phyloP scores from a whole-genome alignment of 2,888 invertebrate species.

The Melipona beecheii region DNA sequence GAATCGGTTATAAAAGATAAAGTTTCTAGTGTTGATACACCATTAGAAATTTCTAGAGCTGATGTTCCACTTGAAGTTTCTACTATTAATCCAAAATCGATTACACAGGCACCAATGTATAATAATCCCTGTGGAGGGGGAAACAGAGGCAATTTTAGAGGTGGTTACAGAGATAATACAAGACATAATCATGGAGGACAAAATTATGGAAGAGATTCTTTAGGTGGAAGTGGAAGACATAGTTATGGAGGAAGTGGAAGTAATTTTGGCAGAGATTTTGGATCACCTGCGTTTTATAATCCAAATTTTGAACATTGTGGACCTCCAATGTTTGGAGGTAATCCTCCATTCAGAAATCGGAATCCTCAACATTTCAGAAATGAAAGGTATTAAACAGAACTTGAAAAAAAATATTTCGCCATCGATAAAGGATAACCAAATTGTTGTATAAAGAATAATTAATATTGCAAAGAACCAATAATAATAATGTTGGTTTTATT shows the following conservation, averaged over 20 bases:
- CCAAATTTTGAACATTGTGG: slow-evolving; percentile 78
- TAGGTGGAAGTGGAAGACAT: slow-evolving; percentile 77
- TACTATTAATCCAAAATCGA: slow-evolving; percentile 76
- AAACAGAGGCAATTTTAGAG: slow-evolving; percentile 76
- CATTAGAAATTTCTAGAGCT: slow-evolving; percentile 66
- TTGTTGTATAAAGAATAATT: too few relatives aligned
- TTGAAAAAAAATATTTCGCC: background rate
- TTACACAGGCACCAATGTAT: slow-evolving; percentile 87
- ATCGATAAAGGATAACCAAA: too few relatives aligned
- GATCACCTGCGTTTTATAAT: slow-evolving; percentile 75
- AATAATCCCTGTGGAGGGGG: slow-evolving; percentile 86
- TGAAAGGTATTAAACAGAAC: slow-evolving; percentile 49
- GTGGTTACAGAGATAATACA: slow-evolving; percentile 77
- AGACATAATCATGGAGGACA: slow-evolving; percentile 78
- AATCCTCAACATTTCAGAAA: slow-evolving; percentile 79
- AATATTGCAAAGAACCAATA: too few relatives aligned
- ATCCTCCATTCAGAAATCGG: slow-evolving; percentile 77
- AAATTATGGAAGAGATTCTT: slow-evolving; percentile 84
- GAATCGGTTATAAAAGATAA: slow-evolving; percentile 22
- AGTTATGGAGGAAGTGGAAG: slow-evolving; percentile 83
- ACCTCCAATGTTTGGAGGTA: slow-evolving; percentile 72
- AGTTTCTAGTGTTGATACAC: slow-evolving; percentile 57
- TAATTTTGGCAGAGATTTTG: slow-evolving; percentile 77
- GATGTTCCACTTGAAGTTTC: slow-evolving; percentile 75
- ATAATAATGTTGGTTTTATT: too few relatives aligned